phyloP scores from a whole-genome alignment of 2,797 vertebrate species.

The Characodon lateralis region DNA sequence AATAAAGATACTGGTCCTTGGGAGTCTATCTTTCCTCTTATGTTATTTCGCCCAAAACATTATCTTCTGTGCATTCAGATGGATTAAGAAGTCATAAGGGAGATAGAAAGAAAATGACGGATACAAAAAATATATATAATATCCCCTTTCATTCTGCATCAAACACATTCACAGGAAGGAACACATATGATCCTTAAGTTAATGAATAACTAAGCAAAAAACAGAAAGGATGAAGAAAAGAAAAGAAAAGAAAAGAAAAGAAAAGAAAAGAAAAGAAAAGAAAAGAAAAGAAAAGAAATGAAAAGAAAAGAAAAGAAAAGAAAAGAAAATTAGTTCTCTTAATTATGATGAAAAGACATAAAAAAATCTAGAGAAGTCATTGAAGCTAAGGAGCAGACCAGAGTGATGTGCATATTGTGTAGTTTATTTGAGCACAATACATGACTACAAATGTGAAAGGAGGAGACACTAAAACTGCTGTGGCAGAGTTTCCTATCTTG shows the following conservation, averaged over 20 bases:
- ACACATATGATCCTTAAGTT: constrained; percentile 66
- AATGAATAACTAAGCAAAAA: constrained; percentile 65
- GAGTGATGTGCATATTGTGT: constrained; percentile 75
- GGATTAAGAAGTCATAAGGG: constrained; percentile 99
- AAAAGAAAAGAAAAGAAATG: constrained; percentile 31
- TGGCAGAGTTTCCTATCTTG: not conserved
- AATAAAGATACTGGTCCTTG: constrained; percentile 99
- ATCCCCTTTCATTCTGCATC: constrained; percentile 91
- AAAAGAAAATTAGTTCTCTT: constrained; percentile 68
- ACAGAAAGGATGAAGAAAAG: constrained; percentile 31
- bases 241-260: constrained; percentile 38
- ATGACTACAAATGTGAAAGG: constrained; percentile 8
- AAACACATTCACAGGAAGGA: constrained; percentile 70
- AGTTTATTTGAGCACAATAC: constrained; percentile 34
- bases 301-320: constrained; percentile 34
- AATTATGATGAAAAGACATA: constrained; percentile 59
- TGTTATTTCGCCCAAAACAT: constrained; percentile 99
- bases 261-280: constrained; percentile 33
- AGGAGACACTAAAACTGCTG: constrained; percentile 10
- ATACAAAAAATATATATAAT: constrained; percentile 97
- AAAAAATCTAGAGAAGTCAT: constrained; percentile 63
- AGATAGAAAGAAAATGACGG: constrained; percentile 99
- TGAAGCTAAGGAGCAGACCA: constrained; percentile 52
- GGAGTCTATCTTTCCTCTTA: constrained; percentile 99
- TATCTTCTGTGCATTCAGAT: constrained; percentile 99